Evolutionary conservation across 1,140 invertebrate species (phyloP).

Genomic region (Drosophila albomicans): DNA sequence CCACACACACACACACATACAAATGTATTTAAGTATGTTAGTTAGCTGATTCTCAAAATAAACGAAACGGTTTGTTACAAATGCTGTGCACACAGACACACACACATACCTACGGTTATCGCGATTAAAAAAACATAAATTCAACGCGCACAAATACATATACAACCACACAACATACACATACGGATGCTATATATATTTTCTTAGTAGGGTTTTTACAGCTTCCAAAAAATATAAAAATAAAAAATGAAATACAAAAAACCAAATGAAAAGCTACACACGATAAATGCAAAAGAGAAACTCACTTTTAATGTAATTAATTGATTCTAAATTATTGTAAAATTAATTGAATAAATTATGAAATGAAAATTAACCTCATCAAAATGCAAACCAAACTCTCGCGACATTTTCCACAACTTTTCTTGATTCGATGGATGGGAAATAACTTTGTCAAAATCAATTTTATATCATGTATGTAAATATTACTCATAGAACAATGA

Average conservation of each 20-base stretch:
- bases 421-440: neutral
- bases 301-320: constrained; percentile 65
- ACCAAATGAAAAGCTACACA: constrained; percentile 21
- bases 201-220: constrained; percentile 82
- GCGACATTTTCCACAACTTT: neutral
- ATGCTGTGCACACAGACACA: constrained; percentile 43
- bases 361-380: constrained; percentile 14
- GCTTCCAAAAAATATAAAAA: constrained; percentile 49
- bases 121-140: constrained; percentile 2
- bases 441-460: neutral
- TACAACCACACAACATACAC: constrained; percentile 1
- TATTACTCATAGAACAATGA: neutral
- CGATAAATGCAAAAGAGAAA: constrained; percentile 31
- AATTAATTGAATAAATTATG: constrained; percentile 47
- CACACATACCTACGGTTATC: neutral
- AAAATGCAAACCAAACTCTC: neutral
- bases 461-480: neutral
- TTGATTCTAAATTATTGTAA: constrained; percentile 66
- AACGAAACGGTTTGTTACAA: constrained; percentile 52
- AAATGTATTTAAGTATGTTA: constrained; percentile 24
- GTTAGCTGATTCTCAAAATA: constrained; percentile 36
- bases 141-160: constrained; percentile 13
- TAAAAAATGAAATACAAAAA: constrained; percentile 15
- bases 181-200: constrained; percentile 61
- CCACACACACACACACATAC: neutral